phyloP scores from a whole-genome alignment of 1,140 invertebrate species.

The Leucophenga varia region DNA sequence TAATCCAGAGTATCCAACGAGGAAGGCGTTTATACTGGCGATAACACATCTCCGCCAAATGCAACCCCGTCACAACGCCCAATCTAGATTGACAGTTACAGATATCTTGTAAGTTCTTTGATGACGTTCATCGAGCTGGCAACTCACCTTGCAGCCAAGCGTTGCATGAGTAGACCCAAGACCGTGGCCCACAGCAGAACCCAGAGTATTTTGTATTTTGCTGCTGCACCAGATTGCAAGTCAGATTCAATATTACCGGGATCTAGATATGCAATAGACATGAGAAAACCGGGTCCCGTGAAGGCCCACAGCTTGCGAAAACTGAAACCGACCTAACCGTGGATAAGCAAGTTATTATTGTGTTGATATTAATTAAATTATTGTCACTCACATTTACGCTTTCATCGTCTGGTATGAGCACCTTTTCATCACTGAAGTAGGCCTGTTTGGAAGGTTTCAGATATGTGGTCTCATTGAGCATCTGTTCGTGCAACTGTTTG shows the following conservation, averaged over 20 bases:
- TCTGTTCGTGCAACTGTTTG: slow-evolving; percentile 35
- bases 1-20: slow-evolving; percentile 83
- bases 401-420: slow-evolving; percentile 62
- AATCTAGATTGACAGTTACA: slow-evolving; percentile 55
- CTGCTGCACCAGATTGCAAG: slow-evolving; percentile 79
- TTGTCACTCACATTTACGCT: slow-evolving; percentile 56
- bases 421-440: slow-evolving; percentile 66
- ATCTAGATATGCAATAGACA: slow-evolving; percentile 93
- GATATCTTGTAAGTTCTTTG: background rate
- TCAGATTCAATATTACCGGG: slow-evolving; percentile 94
- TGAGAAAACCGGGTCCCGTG: slow-evolving; percentile 88
- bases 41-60: slow-evolving; percentile 82
- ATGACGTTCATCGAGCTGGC: background rate
- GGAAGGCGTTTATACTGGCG: slow-evolving; percentile 78
- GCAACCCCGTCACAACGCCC: slow-evolving; percentile 81
- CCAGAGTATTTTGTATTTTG: slow-evolving; percentile 85
- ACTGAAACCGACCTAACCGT: slow-evolving; percentile 66
- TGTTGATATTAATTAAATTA: background rate
- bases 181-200: slow-evolving; percentile 83
- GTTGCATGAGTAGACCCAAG: slow-evolving; percentile 84
- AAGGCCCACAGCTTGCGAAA: slow-evolving; percentile 91
- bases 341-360: background rate
- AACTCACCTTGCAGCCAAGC: slow-evolving; percentile 69
- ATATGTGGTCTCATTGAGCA: slow-evolving; percentile 46
- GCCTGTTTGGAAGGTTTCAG: slow-evolving; percentile 53